Conservation (phyloP, 2,113 vertebrate genomes). For the Thamnophis sirtalis region DNA sequence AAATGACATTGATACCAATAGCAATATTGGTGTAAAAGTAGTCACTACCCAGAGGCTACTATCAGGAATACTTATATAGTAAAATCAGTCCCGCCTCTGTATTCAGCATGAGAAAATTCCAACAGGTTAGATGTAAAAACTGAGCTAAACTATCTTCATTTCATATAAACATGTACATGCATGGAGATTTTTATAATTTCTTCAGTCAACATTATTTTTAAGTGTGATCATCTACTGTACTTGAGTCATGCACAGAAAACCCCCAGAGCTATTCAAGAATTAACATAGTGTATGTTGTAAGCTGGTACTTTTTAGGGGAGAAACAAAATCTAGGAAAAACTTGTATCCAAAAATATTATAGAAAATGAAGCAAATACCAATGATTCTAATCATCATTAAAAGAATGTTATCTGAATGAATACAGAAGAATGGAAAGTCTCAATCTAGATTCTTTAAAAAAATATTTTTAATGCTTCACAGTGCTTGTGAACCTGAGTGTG, state of each 20-base stretch:
- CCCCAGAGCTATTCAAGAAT: not conserved
- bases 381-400: not conserved
- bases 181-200: not conserved
- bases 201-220: not conserved
- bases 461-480: not conserved
- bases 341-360: not conserved
- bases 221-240: not conserved
- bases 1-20: not conserved
- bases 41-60: not conserved
- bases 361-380: not conserved
- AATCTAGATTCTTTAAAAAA: not conserved
- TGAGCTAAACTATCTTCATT: not conserved
- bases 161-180: not conserved
- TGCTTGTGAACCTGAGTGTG: not conserved
- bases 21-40: not conserved
- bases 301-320: not conserved
- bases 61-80: not conserved
- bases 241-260: not conserved
- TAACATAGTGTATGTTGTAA: not conserved
- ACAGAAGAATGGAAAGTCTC: not conserved
- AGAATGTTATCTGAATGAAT: not conserved
- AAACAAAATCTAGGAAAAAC: not conserved
- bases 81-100: not conserved
- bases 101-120: not conserved
- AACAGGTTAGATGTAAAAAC: not conserved